Conservation (phyloP, 2,797 vertebrate species). For the Danio kyathit region DNA sequence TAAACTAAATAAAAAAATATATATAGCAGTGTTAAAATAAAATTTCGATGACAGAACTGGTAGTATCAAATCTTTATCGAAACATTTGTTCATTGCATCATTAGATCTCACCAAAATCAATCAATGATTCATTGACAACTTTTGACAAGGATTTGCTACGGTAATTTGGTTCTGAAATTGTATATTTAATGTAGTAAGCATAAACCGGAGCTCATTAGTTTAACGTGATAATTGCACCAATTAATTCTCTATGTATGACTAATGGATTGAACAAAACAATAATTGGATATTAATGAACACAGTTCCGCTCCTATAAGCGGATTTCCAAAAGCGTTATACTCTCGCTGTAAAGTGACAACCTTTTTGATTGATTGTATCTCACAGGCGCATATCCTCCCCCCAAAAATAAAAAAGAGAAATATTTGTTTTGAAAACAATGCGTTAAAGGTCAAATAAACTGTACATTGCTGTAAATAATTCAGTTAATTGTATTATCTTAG, state of each 20-base stretch:
- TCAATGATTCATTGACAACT: conserved; percentile 66
- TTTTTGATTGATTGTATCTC: conserved; percentile 6
- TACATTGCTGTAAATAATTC: background rate
- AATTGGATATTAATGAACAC: conserved; percentile 99
- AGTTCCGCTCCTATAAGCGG: conserved; percentile 79
- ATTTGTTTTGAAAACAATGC: background rate
- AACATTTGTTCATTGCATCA: conserved; percentile 10
- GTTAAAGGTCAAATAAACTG: background rate
- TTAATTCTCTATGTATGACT: conserved; percentile 97
- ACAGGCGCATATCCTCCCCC: background rate
- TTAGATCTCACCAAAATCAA: background rate
- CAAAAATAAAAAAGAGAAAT: background rate
- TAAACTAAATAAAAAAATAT: too few species aligned
- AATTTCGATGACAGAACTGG: background rate
- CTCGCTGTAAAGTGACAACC: background rate
- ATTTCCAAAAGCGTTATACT: conserved; percentile 56
- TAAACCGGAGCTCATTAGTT: conserved; percentile 91
- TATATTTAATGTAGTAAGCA: conserved; percentile 85
- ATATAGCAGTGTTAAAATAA: too few species aligned
- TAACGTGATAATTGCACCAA: conserved; percentile 95
- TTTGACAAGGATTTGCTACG: conserved; percentile 73
- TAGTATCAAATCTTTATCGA: background rate
- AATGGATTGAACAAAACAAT: conserved; percentile 92
- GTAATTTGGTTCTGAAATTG: conserved; percentile 80
- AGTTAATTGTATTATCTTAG: background rate